Base-by-base conservation (phyloP, 1,140 invertebrate genomes). In the Chironomus striatipennis region DNA sequence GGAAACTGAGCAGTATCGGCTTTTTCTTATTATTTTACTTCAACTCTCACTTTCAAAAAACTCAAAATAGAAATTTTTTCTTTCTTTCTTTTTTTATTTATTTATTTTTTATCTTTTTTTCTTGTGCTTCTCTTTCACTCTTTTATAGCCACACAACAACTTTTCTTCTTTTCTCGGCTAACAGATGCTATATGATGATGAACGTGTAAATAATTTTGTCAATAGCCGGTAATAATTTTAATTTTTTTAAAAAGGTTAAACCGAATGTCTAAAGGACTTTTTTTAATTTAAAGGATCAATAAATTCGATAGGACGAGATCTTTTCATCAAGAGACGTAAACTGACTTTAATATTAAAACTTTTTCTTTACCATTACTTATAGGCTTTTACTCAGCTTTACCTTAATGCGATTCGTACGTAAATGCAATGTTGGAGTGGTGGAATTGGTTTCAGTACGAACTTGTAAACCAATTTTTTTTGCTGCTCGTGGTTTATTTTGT, bases 31-130 rank as follows among this genome's bases (percentile, higher is more conserved):
- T 43, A 43, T 43, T 43, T 7, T 5, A 7, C 64, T 17, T 18
- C 65, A 70, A 70, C 65, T 70, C 65, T 70, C 65, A 70, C 65
- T 70, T 70, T 70, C 65, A 70, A 70, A 70, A 70, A 70, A 70
- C n/a, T 15, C n/a, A 67, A 67, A 67, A 67, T 67, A 70, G 65
- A 70, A 70, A 70, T 70, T 70, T 70, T 70, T 18, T 70, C 6
- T 70, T 70, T 70, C 7, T 21, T 70, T 20, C 65, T 20, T 17
- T 70, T 18, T 70, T 18, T 20, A 18, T 17, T n/a, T n/a, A n/a
- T n/a, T n/a, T n/a, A n/a, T 18, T 17, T 2, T 70, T 70, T 70
- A 70, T 67, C 4, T 67, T 18, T 67, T 12, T 18, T 7, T 67
- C 18, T 67, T 17, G 6, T 70, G 7, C 7, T 70, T 70, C 20